phyloP scores from a whole-genome alignment of 92 coral and sea anemone genomes.

The Zoanthus sansibaricus region DNA sequence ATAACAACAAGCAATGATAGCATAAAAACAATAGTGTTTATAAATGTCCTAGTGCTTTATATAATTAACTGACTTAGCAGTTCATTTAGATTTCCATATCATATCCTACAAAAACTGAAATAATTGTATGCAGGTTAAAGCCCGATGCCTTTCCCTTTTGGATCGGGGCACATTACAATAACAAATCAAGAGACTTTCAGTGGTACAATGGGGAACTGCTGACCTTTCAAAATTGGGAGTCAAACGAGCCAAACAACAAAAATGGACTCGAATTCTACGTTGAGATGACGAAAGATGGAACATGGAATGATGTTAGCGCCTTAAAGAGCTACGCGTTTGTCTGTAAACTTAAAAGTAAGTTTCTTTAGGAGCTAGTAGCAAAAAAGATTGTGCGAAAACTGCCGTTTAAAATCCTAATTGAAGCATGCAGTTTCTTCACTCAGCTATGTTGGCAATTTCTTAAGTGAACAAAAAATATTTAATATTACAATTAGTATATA shows the following conservation, averaged over 20 bases:
- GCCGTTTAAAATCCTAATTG: no score
- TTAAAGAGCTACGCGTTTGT: constrained; percentile 17
- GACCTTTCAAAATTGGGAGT: constrained; percentile 28
- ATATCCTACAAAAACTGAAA: no score
- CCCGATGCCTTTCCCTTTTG: constrained; percentile 13
- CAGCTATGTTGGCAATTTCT: no score
- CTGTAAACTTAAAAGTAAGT: constrained; percentile 34
- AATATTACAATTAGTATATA: no score
- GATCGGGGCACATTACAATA: constrained; percentile 35
- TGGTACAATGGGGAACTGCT: constrained; percentile 30
- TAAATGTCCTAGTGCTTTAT: no score
- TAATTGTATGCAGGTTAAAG: not conserved
- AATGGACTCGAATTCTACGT: constrained; percentile 32
- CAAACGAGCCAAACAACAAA: constrained; percentile 26
- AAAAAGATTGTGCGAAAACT: not conserved
- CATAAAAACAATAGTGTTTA: no score
- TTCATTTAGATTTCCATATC: no score
- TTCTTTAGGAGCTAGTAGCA: not conserved
- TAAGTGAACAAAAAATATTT: no score
- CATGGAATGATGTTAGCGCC: constrained; percentile 37
- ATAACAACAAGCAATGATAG: no score
- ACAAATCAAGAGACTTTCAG: constrained; percentile 19
- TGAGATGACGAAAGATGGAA: constrained; percentile 38
- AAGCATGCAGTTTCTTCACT: no score
- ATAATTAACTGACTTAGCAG: no score